Conservation (phyloP, 2,113 vertebrate species). For the Amia ocellicauda region DNA sequence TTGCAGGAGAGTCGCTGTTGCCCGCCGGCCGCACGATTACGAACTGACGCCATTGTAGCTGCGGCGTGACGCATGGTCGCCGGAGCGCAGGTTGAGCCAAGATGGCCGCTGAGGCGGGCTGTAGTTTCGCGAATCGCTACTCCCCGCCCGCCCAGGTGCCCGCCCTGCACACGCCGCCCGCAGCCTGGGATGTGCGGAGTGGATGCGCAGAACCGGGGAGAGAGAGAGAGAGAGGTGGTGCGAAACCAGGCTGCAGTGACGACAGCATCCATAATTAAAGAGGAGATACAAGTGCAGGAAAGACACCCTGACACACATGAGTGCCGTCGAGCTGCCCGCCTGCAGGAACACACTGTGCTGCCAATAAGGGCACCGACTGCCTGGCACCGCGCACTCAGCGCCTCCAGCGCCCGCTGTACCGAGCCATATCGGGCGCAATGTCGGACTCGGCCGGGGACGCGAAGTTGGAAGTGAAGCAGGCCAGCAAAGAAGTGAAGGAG, state of each 20-base stretch:
- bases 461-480: constrained; percentile 69
- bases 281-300: not conserved
- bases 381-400: too few relatives aligned
- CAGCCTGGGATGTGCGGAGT: constrained; percentile 45
- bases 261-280: not conserved
- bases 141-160: constrained; percentile 49
- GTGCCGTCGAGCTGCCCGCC: too few relatives aligned
- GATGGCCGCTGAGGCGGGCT: not conserved
- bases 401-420: too few relatives aligned
- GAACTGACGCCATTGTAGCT: too few relatives aligned
- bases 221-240: not conserved
- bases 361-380: too few relatives aligned
- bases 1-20: too few relatives aligned
- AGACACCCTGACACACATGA: not conserved
- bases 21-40: not conserved
- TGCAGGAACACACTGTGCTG: too few relatives aligned
- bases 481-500: constrained; percentile 75
- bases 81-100: not conserved
- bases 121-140: constrained; percentile 12
- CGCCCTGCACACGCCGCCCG: constrained; percentile 35
- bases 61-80: too few relatives aligned
- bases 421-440: constrained; percentile 37
- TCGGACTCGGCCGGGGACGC: constrained; percentile 49
- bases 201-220: not conserved
- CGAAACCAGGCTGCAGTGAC: not conserved